phyloP scores from a whole-genome alignment of 2,888 invertebrate species.

The Caenorhabditis sp. region DNA sequence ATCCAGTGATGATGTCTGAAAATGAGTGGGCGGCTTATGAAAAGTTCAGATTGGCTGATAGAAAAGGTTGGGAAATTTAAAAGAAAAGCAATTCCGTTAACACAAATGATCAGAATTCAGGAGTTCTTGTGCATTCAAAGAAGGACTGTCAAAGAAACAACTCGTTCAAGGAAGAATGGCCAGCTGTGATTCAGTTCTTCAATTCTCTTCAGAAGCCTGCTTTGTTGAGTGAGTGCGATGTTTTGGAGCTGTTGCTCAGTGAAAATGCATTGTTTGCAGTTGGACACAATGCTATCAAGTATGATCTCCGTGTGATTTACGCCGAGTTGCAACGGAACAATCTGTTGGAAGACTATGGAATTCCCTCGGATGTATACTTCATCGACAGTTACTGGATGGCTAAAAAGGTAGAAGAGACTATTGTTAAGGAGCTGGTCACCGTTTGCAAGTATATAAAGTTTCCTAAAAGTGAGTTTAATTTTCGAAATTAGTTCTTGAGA shows the following conservation, averaged over 20 bases:
- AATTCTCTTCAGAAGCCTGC: conserved; percentile 72
- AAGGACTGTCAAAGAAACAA: conserved; percentile 24
- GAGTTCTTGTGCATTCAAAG: conserved; percentile 40
- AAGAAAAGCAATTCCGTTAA: conserved; percentile 1
- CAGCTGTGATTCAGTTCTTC: conserved; percentile 72
- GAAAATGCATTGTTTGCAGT: conserved; percentile 68
- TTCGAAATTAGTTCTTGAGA: background rate
- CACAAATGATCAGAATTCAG: background rate
- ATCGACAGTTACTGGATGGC: conserved; percentile 74
- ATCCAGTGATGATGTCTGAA: conserved; percentile 70
- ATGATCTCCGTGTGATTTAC: conserved; percentile 78
- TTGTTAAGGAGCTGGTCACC: background rate
- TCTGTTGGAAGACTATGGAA: conserved; percentile 45
- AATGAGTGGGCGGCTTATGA: conserved; percentile 75
- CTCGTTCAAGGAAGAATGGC: conserved; percentile 65
- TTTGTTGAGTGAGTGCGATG: conserved; percentile 50
- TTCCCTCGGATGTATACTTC: conserved; percentile 70
- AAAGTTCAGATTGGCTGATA: conserved; percentile 13
- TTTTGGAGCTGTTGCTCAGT: too few species aligned
- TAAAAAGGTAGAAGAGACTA: conserved; percentile 69
- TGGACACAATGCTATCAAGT: conserved; percentile 74
- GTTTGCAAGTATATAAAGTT: conserved; percentile 49
- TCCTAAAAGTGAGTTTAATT: conserved; percentile 13
- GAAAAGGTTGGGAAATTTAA: conserved; percentile 24
- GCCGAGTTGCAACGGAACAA: conserved; percentile 73